These are phyloP conservation scores for Pandemis heparana DNA, from an alignment of 2,888 invertebrate species.

Conservation along the genomic window DNA sequence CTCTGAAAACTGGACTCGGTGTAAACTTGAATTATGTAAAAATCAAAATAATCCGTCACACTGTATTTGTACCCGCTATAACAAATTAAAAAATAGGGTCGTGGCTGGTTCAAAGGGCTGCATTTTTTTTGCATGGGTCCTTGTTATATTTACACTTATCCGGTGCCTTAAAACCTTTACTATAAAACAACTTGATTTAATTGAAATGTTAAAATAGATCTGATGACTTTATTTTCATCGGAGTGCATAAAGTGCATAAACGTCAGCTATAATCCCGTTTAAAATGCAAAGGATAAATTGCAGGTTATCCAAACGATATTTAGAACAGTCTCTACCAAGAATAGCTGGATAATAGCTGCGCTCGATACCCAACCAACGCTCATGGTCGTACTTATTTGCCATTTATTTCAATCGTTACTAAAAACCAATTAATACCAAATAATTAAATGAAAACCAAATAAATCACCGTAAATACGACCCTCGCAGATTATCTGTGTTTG, in stretches of 20 bases:
- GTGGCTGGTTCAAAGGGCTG: no score
- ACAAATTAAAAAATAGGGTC: no score
- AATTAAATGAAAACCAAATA: constrained; percentile 22
- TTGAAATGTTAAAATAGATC: no score
- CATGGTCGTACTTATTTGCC: neutral
- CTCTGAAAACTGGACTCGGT: no score
- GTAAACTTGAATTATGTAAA: no score
- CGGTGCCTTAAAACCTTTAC: no score
- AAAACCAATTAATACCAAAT: constrained; percentile 14
- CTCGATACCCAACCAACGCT: neutral
- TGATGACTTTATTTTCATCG: neutral
- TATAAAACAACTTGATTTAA: no score
- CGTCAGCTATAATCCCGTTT: neutral
- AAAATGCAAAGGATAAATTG: neutral
- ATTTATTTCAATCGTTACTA: constrained; percentile 4
- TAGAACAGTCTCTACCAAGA: neutral
- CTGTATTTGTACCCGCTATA: no score
- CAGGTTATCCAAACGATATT: neutral
- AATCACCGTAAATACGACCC: constrained; percentile 22
- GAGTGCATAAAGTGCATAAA: neutral
- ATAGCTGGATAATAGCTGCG: neutral
- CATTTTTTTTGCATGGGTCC: no score
- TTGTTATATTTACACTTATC: no score
- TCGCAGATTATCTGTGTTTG: constrained; percentile 28
- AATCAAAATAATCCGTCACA: no score